Evolutionary conservation across 2,797 vertebrate genomes (phyloP).

Genomic region (Sylvilagus floridanus): DNA sequence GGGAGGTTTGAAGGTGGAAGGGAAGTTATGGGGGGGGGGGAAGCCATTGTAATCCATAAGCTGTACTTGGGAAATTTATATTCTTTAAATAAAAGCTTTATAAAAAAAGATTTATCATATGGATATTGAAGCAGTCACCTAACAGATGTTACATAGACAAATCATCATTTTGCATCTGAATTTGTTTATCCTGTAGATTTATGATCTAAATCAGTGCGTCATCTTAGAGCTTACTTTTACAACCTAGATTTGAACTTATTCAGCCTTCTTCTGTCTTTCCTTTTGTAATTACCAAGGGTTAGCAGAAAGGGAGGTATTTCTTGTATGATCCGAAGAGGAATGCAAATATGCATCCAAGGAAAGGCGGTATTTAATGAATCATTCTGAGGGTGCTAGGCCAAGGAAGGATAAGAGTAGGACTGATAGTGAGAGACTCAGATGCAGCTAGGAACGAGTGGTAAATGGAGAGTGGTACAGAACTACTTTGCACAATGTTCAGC

Average conservation of each 20-base stretch:
- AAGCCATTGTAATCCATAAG: no score
- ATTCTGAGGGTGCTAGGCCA: neutral
- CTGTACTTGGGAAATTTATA: no score
- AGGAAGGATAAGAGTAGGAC: neutral
- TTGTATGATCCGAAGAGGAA: neutral
- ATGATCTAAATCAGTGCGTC: neutral
- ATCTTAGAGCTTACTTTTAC: neutral
- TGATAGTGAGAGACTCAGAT: neutral
- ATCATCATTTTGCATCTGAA: neutral
- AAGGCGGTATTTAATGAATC: neutral
- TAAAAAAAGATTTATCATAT: neutral
- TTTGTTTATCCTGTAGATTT: constrained; percentile 3
- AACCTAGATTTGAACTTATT: neutral
- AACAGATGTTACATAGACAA: neutral
- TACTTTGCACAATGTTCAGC: neutral
- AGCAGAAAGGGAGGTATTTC: neutral
- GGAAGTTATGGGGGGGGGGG: no score
- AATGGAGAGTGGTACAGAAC: neutral
- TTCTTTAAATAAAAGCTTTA: no score
- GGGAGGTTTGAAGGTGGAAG: no score
- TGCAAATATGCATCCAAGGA: neutral
- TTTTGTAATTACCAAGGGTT: neutral
- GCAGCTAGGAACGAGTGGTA: no score
- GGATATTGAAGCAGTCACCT: neutral
- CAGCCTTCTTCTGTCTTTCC: neutral